These are phyloP conservation scores for Tetramorium alpestre DNA, from an alignment of 1,140 invertebrate species.

Conservation along the genomic window DNA sequence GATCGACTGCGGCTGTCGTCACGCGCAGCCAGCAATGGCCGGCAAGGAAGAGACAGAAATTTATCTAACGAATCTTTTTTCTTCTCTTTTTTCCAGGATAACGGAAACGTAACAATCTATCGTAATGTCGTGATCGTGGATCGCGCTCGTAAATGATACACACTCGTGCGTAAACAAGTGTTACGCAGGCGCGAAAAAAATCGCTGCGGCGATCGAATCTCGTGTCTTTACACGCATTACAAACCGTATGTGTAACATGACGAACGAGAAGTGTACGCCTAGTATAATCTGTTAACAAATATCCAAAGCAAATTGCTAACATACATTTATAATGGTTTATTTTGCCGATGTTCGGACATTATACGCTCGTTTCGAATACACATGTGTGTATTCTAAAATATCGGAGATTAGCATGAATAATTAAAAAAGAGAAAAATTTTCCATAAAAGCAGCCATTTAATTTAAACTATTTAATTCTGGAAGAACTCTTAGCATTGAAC, in stretches of 20 bases:
- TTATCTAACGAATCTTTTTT: conserved; percentile 15
- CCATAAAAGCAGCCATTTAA: not conserved
- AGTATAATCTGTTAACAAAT: conserved; percentile 80
- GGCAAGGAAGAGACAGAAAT: not conserved
- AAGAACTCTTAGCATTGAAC: not conserved
- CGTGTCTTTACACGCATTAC: conserved; percentile 58
- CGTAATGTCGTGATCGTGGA: conserved; percentile 5
- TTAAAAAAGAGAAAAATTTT: conserved; percentile 39
- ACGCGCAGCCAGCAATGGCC: not conserved
- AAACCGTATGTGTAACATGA: conserved; percentile 69
- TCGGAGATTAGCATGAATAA: conserved; percentile 70
- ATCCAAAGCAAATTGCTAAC: conserved; percentile 75
- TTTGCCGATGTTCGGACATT: conserved; percentile 58
- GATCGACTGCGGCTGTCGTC: conserved; percentile 30
- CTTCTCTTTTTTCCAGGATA: conserved; percentile 1
- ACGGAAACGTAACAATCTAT: conserved; percentile 46
- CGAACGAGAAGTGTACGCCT: conserved; percentile 67
- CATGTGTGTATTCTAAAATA: conserved; percentile 68
- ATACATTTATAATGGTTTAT: conserved; percentile 78
- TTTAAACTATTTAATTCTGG: not conserved
- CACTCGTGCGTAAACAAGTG: conserved; percentile 18
- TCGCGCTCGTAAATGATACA: conserved; percentile 44
- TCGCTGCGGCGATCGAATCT: conserved; percentile 26
- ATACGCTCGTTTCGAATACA: conserved; percentile 66
- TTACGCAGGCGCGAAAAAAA: conserved; percentile 8